phyloP scores from a whole-genome alignment of 2,888 invertebrate genomes.

The Pegoplata infirma region DNA sequence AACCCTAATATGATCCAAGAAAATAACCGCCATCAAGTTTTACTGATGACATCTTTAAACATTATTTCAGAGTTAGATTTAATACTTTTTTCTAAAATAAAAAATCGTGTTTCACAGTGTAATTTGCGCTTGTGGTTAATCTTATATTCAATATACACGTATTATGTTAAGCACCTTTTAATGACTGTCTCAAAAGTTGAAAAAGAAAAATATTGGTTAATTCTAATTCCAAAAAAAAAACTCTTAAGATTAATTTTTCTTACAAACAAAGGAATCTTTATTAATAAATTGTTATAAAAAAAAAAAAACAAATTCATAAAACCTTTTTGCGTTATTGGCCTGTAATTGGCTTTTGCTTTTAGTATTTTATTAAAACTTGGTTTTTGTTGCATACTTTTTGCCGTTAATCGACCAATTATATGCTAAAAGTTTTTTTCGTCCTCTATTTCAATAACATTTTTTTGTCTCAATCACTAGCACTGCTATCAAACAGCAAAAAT shows the following conservation, averaged over 20 bases:
- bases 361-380: conserved; percentile 24
- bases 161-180: background rate
- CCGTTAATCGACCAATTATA: conserved; percentile 42
- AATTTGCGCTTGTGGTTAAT: no score
- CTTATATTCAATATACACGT: no score
- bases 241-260: background rate
- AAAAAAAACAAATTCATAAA: background rate
- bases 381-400: conserved; percentile 33
- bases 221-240: background rate
- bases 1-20: no score
- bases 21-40: no score
- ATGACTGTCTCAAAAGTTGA: background rate
- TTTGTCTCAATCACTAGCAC: background rate
- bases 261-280: conserved; percentile 10
- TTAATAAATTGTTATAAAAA: conserved; percentile 7
- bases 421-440: conserved; percentile 20
- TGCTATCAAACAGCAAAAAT: conserved; percentile 10
- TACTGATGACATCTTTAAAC: no score
- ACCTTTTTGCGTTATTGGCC: conserved; percentile 28
- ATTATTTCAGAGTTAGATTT: no score
- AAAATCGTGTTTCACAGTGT: no score
- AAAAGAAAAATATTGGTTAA: background rate
- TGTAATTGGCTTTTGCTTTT: conserved; percentile 42
- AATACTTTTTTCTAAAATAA: no score
- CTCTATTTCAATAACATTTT: conserved; percentile 4